Base-by-base conservation (phyloP, 30 jellyfish, hydroid and myxozoan species). In the Cassiopea xamachana region DNA sequence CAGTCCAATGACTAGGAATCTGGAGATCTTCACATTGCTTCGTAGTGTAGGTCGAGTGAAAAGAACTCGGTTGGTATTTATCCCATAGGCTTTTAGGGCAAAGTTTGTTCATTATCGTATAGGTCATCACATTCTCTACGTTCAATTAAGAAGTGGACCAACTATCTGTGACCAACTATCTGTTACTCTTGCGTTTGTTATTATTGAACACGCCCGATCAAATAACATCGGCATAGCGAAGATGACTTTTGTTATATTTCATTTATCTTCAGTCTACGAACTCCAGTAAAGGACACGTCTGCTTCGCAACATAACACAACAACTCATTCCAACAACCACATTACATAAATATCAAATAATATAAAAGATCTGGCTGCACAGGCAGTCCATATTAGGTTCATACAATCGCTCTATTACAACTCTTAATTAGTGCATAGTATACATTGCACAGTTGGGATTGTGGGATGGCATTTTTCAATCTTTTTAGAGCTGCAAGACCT, bases 61-160 rank as follows among this genome's bases (percentile, higher is more conserved):
- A 79, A 79, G 58, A 79, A 1, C 77, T 50, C 88, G 50, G 77
- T 60, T 79, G 77, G 78, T 79, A 55, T 59, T 75, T 75, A 48
- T 50, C 73, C 70, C 69, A 15, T 46, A 44, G 69, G 84, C 70
- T 75, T 75, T 48, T 59, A 75, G 69, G 84, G 84, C 69, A 50
- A 7, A 75, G 44, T 48, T 13, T 75, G 84, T 60, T 80, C 79
- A 80, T 60, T 7, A 58, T 80, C 88, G 0, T 13, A 14, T 80
- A 27, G 79, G 50, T 80, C 89, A 80, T 80, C 80, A n/a, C 80
- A 60, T 80, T 80, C 89, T 83, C 84, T 83, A 83, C 91, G 60
- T 51, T 83, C 27, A 83, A 83, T 61, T 72, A 68, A 81, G 83
- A 83, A 6, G 84, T 77, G 55, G 90, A 81, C 90, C 90, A 81